Evolutionary conservation across 2,888 invertebrate species (phyloP).

Genomic region (Apodemia mormo): DNA sequence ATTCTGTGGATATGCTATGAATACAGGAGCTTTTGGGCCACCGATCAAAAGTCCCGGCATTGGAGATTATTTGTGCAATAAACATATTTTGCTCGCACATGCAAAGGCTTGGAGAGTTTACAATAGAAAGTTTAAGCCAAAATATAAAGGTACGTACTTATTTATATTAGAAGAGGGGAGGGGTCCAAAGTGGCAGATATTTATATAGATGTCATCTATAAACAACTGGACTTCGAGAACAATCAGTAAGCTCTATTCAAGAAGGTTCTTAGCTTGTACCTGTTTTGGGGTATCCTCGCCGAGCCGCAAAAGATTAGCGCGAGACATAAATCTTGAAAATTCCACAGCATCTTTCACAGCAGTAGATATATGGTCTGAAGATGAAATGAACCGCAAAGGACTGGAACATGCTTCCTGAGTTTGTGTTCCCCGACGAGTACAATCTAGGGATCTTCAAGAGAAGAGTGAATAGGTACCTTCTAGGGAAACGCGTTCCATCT

Average conservation of each 20-base stretch:
- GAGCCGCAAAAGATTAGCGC: neutral
- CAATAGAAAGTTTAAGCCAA: constrained; percentile 74
- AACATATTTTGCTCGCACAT: constrained; percentile 86
- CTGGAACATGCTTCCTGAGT: too few species aligned
- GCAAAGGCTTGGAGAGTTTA: constrained; percentile 84
- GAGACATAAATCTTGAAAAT: neutral
- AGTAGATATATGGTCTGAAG: too few species aligned
- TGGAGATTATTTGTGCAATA: constrained; percentile 82
- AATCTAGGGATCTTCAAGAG: too few species aligned
- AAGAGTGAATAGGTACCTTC: too few species aligned
- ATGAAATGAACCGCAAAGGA: too few species aligned
- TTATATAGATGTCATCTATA: neutral
- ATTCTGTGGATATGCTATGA: constrained; percentile 63
- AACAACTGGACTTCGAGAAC: too few species aligned
- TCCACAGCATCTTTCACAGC: too few species aligned
- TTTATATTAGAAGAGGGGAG: neutral
- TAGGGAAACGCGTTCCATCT: too few species aligned
- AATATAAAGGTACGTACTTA: constrained; percentile 61
- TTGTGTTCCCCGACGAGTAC: too few species aligned
- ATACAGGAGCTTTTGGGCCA: constrained; percentile 60
- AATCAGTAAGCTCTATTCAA: neutral
- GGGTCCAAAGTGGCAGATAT: too few species aligned
- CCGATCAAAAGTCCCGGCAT: constrained; percentile 55
- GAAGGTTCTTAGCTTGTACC: neutral
- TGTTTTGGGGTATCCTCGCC: neutral